phyloP scores from a whole-genome alignment of 2,888 invertebrate genomes.

The Lathronympha strigana region DNA sequence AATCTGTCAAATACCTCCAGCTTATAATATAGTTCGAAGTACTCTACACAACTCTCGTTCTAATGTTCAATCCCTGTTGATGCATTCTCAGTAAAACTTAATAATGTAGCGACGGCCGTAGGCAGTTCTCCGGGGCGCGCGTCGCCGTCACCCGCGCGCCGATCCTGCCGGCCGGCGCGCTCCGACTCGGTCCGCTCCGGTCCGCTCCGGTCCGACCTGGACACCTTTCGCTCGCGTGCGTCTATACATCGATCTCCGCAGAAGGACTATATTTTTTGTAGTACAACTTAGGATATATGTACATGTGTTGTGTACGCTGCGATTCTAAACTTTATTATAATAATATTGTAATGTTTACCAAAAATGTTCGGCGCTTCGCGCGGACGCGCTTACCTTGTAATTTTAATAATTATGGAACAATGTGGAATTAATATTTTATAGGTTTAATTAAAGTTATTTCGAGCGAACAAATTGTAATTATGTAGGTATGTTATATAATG shows the following conservation, averaged over 20 bases:
- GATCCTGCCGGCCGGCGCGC: no score
- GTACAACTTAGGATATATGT: conserved; percentile 36
- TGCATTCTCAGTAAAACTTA: conserved; percentile 1
- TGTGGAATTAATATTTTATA: conserved; percentile 32
- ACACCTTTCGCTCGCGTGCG: conserved; percentile 7
- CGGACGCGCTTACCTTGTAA: conserved; percentile 3
- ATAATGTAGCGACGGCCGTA: conserved; percentile 11
- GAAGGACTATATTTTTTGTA: conserved; percentile 34
- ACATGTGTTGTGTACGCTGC: conserved; percentile 30
- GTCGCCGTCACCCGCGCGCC: conserved; percentile 7
- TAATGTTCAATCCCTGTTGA: not conserved
- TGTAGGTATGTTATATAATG: conserved; percentile 23
- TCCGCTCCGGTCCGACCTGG: conserved; percentile 1
- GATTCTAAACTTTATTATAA: conserved; percentile 29
- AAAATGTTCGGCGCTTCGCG: conserved; percentile 33
- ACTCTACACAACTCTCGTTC: not conserved
- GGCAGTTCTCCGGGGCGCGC: conserved; percentile 7
- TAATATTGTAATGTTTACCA: conserved; percentile 34
- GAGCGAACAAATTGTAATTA: conserved; percentile 34
- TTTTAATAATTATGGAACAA: conserved; percentile 24
- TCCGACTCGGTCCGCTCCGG: not conserved
- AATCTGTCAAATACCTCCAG: conserved; percentile 8
- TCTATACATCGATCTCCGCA: conserved; percentile 25
- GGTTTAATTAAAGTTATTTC: conserved; percentile 31
- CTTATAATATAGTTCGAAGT: not conserved